Evolutionary conservation across 2,888 invertebrate species (phyloP).

Genomic region (Idaea straminata): DNA sequence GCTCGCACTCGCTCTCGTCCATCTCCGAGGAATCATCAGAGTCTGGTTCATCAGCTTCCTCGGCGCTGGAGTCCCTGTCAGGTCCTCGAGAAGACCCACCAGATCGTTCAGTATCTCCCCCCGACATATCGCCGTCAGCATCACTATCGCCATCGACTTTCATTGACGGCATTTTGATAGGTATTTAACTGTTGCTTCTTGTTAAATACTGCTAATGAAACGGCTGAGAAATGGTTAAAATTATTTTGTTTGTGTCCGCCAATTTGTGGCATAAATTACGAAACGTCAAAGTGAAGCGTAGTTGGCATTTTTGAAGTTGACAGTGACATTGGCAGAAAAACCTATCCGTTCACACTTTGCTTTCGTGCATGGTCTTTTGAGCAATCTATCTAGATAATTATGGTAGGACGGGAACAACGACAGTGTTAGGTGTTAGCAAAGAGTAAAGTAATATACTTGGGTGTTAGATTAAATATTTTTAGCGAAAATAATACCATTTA

Average conservation of each 20-base stretch:
- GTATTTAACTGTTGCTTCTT: constrained; percentile 8
- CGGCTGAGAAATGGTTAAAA: neutral
- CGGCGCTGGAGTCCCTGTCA: constrained; percentile 85
- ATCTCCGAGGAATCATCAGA: constrained; percentile 93
- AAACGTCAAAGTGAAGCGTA: too few relatives aligned
- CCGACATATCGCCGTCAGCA: constrained; percentile 84
- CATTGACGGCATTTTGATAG: constrained; percentile 82
- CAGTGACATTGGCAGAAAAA: too few relatives aligned
- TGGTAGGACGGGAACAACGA: too few relatives aligned
- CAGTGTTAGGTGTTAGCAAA: too few relatives aligned
- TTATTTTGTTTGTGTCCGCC: neutral
- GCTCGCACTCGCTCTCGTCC: constrained; percentile 95
- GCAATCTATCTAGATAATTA: too few relatives aligned
- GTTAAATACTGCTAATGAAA: neutral
- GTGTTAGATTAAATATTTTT: too few relatives aligned
- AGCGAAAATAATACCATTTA: too few relatives aligned
- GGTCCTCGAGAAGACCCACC: constrained; percentile 84
- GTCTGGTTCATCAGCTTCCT: constrained; percentile 89
- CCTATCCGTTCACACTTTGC: too few relatives aligned
- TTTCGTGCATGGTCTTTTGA: too few relatives aligned
- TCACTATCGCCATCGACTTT: constrained; percentile 83
- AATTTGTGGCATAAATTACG: neutral
- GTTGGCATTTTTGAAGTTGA: too few relatives aligned
- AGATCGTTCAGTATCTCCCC: constrained; percentile 85
- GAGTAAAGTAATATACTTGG: too few relatives aligned